These are phyloP conservation scores for Oryzias javanicus DNA, from an alignment of 2,113 vertebrate species.

Conservation along the genomic window DNA sequence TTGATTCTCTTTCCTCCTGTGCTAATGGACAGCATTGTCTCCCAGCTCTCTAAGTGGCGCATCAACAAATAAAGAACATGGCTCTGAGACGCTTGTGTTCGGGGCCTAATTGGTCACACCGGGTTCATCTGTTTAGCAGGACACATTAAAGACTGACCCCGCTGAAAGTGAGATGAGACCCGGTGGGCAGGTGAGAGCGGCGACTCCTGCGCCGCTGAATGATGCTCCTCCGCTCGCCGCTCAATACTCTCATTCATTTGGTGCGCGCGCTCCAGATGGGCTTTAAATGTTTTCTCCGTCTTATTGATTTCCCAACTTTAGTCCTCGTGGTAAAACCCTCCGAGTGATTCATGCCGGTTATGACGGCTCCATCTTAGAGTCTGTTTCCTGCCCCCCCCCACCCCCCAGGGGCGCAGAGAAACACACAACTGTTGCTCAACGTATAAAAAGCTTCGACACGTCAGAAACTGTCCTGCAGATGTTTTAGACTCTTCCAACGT, in stretches of 20 bases:
- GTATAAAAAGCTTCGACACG: too few relatives aligned
- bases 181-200: slow-evolving; percentile 8
- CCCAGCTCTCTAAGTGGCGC: slow-evolving; percentile 36
- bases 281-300: neutral
- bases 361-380: neutral
- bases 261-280: slow-evolving; percentile 7
- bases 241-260: neutral
- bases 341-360: slow-evolving; percentile 14
- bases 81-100: slow-evolving; percentile 31
- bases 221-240: neutral
- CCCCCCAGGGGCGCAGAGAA: too few relatives aligned
- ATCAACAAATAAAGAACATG: slow-evolving; percentile 56
- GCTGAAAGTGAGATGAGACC: slow-evolving; percentile 17
- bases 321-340: slow-evolving; percentile 8
- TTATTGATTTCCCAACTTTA: slow-evolving; percentile 3
- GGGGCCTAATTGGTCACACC: slow-evolving; percentile 57
- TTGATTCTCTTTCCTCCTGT: slow-evolving; percentile 42
- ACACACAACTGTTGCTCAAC: too few relatives aligned
- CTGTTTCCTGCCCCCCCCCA: too few relatives aligned
- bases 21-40: slow-evolving; percentile 62
- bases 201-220: neutral
- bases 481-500: too few relatives aligned
- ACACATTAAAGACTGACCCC: slow-evolving; percentile 24
- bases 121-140: slow-evolving; percentile 42
- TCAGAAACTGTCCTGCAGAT: too few relatives aligned